These are phyloP conservation scores for Pagetopsis macropterus DNA, from an alignment of 2,797 vertebrate species.

Conservation along the genomic window DNA sequence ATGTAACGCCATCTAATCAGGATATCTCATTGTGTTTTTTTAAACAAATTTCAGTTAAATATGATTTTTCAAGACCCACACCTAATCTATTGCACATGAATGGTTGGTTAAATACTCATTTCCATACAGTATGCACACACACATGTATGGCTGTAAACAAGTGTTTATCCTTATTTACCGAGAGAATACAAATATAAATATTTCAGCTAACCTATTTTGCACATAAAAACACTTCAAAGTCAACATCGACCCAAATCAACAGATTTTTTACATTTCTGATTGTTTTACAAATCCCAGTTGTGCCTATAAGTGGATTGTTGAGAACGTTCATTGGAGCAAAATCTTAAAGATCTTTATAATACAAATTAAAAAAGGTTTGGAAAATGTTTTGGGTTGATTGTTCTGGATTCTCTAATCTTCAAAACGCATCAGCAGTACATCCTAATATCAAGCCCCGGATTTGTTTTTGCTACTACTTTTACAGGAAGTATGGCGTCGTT, in stretches of 20 bases:
- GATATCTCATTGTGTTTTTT: background rate
- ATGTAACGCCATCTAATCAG: background rate
- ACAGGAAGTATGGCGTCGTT: background rate
- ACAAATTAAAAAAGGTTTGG: background rate
- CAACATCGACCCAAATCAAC: conserved; percentile 25
- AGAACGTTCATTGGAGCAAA: conserved; percentile 13
- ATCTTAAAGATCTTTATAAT: conserved; percentile 8
- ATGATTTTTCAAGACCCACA: background rate
- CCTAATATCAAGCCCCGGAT: background rate
- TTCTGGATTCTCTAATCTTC: conserved; percentile 29
- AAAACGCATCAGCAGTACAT: background rate
- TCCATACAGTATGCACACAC: background rate
- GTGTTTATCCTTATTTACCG: background rate
- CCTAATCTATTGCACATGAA: background rate
- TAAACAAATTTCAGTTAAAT: background rate
- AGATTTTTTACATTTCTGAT: background rate
- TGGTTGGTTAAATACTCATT: background rate
- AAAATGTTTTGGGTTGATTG: conserved; percentile 15
- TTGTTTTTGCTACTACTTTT: conserved; percentile 38
- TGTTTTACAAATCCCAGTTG: conserved; percentile 52
- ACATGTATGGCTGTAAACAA: background rate
- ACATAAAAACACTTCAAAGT: background rate
- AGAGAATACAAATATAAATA: background rate
- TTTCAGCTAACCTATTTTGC: background rate
- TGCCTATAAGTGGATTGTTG: conserved; percentile 53